Conservation (phyloP, 2,113 vertebrate species). For the Progne subis region DNA sequence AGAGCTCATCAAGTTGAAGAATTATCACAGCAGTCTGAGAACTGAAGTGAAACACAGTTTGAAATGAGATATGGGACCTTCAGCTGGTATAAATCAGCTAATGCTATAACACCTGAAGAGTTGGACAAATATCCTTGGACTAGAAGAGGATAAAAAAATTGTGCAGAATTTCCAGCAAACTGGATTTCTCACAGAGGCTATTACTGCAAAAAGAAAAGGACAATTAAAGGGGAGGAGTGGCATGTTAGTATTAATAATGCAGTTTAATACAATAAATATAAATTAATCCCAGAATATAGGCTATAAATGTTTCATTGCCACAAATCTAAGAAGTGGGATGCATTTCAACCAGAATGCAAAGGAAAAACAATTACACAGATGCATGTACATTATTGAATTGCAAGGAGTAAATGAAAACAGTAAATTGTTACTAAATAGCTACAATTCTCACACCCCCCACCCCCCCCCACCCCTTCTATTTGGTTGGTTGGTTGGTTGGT, state of each 20-base stretch:
- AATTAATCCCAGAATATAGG: slow-evolving; percentile 24
- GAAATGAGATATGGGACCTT: neutral
- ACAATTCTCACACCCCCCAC: neutral
- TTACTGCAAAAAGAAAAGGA: neutral
- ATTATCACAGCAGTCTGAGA: neutral
- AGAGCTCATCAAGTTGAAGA: neutral
- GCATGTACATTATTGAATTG: slow-evolving; percentile 20
- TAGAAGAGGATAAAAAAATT: neutral
- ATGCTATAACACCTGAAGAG: neutral
- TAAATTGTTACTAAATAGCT: slow-evolving; percentile 55
- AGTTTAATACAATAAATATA: neutral
- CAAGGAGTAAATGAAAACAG: slow-evolving; percentile 49
- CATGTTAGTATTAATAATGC: slow-evolving; percentile 19
- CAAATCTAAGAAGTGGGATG: neutral
- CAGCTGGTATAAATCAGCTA: neutral
- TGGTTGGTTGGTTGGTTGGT: neutral
- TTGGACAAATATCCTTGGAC: neutral
- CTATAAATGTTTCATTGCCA: slow-evolving; percentile 38
- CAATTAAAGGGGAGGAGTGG: slow-evolving; percentile 15
- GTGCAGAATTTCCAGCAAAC: neutral
- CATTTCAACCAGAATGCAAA: slow-evolving; percentile 10
- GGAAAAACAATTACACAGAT: slow-evolving; percentile 53
- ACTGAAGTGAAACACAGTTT: neutral
- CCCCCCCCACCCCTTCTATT: neutral
- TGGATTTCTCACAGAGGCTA: neutral